Conservation (phyloP, 2,888 invertebrate genomes). For the Agapostemon virescens region DNA sequence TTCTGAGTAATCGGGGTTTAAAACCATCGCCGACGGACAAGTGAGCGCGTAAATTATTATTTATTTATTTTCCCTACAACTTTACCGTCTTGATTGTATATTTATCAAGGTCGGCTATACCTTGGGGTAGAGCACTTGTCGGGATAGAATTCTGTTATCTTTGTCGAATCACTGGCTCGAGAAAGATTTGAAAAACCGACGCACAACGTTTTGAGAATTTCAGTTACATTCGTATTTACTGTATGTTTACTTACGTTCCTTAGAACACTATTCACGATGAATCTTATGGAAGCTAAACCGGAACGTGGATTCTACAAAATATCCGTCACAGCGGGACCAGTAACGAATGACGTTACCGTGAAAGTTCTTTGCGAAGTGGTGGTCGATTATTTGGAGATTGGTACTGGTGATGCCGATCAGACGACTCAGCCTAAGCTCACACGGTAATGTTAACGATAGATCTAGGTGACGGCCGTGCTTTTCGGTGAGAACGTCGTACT, state of each 20-base stretch:
- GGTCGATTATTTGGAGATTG: conserved; percentile 90
- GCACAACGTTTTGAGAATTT: conserved; percentile 39
- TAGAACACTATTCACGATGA: conserved; percentile 88
- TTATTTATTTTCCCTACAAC: conserved; percentile 69
- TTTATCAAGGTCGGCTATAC: conserved; percentile 76
- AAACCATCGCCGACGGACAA: conserved; percentile 77
- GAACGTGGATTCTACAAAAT: conserved; percentile 93
- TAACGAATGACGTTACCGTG: conserved; percentile 82
- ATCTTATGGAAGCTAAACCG: conserved; percentile 89
- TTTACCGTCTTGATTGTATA: conserved; percentile 73
- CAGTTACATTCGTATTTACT: neutral
- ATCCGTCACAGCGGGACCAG: conserved; percentile 86
- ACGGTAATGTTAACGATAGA: conserved; percentile 78
- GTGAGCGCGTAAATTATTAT: conserved; percentile 66
- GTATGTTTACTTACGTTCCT: conserved; percentile 31
- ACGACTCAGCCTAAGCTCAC: conserved; percentile 89
- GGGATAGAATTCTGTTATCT: conserved; percentile 55
- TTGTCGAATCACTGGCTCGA: conserved; percentile 35
- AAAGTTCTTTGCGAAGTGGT: conserved; percentile 90
- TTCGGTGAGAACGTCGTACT: neutral
- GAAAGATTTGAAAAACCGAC: conserved; percentile 58
- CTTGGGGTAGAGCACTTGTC: conserved; percentile 77
- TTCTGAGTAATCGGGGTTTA: conserved; percentile 85
- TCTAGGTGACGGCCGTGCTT: neutral
- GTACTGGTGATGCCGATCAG: conserved; percentile 94